Conservation (phyloP, 2,797 vertebrate genomes). For the Scyliorhinus canicula region DNA sequence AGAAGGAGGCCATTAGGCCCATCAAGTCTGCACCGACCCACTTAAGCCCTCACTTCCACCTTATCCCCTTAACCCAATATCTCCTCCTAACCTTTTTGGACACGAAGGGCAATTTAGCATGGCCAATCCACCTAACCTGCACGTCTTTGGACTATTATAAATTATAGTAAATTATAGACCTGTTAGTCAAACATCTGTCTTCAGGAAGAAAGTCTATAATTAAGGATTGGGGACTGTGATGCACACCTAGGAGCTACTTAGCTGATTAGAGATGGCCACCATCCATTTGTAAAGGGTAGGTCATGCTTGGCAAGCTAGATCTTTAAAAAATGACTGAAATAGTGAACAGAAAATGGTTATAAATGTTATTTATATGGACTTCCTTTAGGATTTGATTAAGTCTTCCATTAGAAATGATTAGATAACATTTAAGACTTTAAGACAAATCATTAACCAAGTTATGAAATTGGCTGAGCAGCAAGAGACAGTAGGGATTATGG, state of each 20-base stretch:
- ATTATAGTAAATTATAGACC: not conserved
- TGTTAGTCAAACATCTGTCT: not conserved
- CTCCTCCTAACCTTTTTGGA: no score
- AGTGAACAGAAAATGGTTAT: not conserved
- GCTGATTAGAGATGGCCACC: not conserved
- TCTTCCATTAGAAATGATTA: not conserved
- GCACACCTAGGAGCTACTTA: not conserved
- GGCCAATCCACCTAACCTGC: no score
- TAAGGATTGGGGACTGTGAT: not conserved
- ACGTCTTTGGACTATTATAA: no score
- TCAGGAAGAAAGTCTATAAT: not conserved
- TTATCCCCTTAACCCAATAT: no score
- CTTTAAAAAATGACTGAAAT: not conserved
- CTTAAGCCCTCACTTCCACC: no score
- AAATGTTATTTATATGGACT: not conserved
- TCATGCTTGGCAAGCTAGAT: not conserved
- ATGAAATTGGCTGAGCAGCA: not conserved
- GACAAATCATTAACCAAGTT: not conserved
- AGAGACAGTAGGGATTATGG: not conserved
- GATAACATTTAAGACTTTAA: not conserved
- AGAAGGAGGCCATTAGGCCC: no score
- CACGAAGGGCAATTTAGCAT: no score
- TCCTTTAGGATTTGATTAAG: not conserved
- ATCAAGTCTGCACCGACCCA: no score
- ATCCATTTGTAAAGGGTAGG: not conserved